Evolutionary conservation across 2,113 vertebrate genomes (phyloP).

Genomic region (Corydoras maculifer): DNA sequence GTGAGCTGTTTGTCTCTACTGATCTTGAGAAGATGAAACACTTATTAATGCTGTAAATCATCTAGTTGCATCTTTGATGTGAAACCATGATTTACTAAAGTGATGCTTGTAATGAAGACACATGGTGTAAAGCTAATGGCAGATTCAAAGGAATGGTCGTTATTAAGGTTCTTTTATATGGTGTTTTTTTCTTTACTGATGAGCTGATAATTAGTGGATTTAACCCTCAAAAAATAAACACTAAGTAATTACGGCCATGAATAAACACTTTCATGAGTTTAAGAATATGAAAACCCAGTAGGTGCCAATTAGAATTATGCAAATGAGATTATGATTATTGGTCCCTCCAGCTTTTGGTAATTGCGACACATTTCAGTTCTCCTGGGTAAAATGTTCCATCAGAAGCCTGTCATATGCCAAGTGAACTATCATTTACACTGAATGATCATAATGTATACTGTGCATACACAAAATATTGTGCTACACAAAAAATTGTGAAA

Average conservation of each 20-base stretch:
- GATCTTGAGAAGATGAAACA: slow-evolving; percentile 18
- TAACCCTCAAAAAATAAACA: neutral
- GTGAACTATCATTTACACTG: too few relatives aligned
- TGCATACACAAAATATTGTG: too few relatives aligned
- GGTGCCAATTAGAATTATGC: slow-evolving; percentile 22
- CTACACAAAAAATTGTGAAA: too few relatives aligned
- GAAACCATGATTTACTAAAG: neutral
- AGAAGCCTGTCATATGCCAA: too few relatives aligned
- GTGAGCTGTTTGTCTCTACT: neutral
- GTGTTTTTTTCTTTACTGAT: neutral
- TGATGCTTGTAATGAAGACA: too few relatives aligned
- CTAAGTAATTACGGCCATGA: too few relatives aligned
- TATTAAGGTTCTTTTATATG: too few relatives aligned
- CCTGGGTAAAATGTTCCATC: neutral
- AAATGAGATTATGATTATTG: slow-evolving; percentile 9
- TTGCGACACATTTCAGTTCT: neutral
- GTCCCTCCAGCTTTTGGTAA: neutral
- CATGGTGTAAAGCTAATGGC: too few relatives aligned
- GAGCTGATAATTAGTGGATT: neutral
- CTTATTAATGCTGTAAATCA: neutral
- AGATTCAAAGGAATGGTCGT: too few relatives aligned
- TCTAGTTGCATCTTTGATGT: neutral
- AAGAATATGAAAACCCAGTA: slow-evolving; percentile 3
- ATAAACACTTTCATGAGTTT: too few relatives aligned
- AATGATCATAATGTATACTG: too few relatives aligned